Conservation (phyloP, 2,888 invertebrate genomes). For the Melieria omissa region DNA sequence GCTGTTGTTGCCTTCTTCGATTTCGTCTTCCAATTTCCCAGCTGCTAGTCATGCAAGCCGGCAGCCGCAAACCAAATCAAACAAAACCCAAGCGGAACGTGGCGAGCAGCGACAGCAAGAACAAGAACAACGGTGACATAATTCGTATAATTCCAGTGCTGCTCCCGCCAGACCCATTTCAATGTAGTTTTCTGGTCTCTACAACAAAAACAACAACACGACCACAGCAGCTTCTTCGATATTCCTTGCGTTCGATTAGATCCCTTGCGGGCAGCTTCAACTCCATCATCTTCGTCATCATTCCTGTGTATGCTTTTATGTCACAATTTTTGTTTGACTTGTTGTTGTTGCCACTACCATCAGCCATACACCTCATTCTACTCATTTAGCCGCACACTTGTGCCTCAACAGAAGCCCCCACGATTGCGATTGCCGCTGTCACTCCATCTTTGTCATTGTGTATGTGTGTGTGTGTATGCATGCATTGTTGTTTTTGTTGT, state of each 20-base stretch:
- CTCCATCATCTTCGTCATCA: not conserved
- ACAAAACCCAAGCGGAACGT: not conserved
- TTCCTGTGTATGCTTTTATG: slow-evolving; percentile 6
- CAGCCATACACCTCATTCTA: too few relatives aligned
- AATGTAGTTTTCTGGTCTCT: too few relatives aligned
- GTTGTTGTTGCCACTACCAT: not conserved
- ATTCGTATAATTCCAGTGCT: not conserved
- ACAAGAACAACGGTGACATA: not conserved
- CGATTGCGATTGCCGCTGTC: not conserved
- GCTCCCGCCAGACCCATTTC: too few relatives aligned
- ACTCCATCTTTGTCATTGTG: not conserved
- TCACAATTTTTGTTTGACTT: slow-evolving; percentile 7
- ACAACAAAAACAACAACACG: not conserved
- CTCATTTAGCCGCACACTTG: too few relatives aligned
- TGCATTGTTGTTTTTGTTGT: not conserved
- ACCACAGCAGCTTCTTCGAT: not conserved
- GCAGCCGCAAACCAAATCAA: slow-evolving; percentile 4
- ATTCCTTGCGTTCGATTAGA: too few relatives aligned
- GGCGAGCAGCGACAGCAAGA: not conserved
- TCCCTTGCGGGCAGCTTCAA: not conserved
- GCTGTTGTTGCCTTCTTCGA: not conserved
- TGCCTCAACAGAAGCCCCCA: too few relatives aligned
- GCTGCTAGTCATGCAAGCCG: not conserved
- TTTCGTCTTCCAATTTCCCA: too few relatives aligned
- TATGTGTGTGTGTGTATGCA: slow-evolving; percentile 1